phyloP scores from a whole-genome alignment of 2,888 invertebrate species.

The Drosophila vallismaia region DNA sequence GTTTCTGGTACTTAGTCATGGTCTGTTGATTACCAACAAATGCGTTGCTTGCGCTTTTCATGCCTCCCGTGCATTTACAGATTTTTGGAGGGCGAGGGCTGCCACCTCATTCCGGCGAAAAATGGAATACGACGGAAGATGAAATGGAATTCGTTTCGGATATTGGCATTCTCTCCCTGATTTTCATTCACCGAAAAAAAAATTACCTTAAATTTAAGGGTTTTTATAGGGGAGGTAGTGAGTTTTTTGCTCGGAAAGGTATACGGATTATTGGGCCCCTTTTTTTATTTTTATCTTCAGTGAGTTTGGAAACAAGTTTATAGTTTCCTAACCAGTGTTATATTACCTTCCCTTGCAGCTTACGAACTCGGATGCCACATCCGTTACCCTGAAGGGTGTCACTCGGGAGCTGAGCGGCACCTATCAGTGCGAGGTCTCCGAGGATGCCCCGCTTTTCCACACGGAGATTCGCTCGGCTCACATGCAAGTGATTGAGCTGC shows the following conservation, averaged over 20 bases:
- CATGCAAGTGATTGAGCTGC: conserved; percentile 86
- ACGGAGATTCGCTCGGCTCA: conserved; percentile 85
- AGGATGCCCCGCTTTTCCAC: conserved; percentile 86
- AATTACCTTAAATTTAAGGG: neutral
- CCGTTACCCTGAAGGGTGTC: conserved; percentile 85
- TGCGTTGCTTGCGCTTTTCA: conserved; percentile 31
- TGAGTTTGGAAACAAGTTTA: neutral
- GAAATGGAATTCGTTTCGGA: conserved; percentile 6
- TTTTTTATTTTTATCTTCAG: neutral
- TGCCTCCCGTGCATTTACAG: neutral
- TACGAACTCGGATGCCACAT: conserved; percentile 85
- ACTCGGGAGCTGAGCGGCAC: conserved; percentile 85
- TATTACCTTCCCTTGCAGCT: conserved; percentile 78
- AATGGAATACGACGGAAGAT: conserved; percentile 3
- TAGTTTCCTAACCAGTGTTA: conserved; percentile 10
- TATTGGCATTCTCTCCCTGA: neutral
- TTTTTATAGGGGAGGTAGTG: neutral
- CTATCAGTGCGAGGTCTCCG: conserved; percentile 86
- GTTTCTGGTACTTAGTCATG: conserved; percentile 24
- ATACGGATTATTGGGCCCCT: neutral
- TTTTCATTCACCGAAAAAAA: neutral
- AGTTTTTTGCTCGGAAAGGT: too few species aligned
- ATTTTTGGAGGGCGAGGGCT: neutral
- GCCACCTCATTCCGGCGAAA: neutral
- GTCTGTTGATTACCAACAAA: conserved; percentile 33